Evolutionary conservation across 2,113 vertebrate genomes (phyloP).

Genomic region (Ceyx margarethae): DNA sequence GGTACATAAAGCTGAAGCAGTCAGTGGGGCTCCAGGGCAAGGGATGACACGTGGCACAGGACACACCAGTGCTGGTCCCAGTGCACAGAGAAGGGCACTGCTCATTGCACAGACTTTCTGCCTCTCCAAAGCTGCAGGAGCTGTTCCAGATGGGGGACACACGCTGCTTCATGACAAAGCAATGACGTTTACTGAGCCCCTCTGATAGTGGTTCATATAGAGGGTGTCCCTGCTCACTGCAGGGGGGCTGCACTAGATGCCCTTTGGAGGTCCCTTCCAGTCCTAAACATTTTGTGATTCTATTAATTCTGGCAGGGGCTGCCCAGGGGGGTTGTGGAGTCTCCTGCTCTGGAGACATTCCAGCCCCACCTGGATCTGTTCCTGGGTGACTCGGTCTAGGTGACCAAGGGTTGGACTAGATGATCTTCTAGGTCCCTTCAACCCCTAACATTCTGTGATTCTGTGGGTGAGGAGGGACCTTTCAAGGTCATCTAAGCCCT

Average conservation of each 20-base stretch:
- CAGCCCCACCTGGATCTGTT: no score
- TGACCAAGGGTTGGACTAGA: no score
- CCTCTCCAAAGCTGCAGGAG: background rate
- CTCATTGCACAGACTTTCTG: background rate
- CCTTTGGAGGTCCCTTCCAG: no score
- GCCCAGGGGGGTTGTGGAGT: no score
- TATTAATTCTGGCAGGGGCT: no score
- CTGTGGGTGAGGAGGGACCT: background rate
- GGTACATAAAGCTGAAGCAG: background rate
- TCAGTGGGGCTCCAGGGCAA: fast-evolving
- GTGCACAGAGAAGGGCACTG: fast-evolving
- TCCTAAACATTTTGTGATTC: no score
- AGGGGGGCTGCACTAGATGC: no score
- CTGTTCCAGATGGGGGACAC: background rate
- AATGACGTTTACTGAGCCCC: fast-evolving
- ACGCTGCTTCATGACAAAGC: background rate
- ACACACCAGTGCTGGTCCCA: background rate
- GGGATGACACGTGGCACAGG: background rate
- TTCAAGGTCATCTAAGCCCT: background rate
- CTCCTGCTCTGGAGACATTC: no score
- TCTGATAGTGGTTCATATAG: fast-evolving
- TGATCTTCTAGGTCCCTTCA: no score
- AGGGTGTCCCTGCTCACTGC: no score
- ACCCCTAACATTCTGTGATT: no score
- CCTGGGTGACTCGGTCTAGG: no score